Percentiles rank a stretch among this genome's conserved stretches.
Conservation (phyloP, 2,888 invertebrate species). For the Ashinkailepas kermadecensis region DNA sequence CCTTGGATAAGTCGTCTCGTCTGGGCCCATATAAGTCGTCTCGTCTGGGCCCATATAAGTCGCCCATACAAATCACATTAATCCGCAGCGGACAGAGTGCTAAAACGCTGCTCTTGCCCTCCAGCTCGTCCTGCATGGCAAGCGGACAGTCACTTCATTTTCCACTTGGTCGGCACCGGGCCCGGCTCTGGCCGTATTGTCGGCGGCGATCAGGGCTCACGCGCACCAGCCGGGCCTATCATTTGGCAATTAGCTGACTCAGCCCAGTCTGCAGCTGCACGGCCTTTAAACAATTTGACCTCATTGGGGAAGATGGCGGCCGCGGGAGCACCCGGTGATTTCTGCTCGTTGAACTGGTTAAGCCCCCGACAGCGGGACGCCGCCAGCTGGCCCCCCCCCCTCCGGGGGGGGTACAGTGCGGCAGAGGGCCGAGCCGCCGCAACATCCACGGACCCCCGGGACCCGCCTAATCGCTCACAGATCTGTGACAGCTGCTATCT, state of each 20-base stretch:
- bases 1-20: no score
- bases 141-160: not conserved
- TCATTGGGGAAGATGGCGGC: constrained; percentile 7
- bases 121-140: not conserved
- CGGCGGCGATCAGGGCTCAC: not conserved
- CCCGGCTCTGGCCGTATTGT: not conserved
- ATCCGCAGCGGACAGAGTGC: not conserved
- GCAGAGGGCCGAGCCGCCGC: not conserved
- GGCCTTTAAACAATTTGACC: constrained; percentile 6
- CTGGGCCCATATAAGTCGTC: no score
- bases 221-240: not conserved
- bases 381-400: not conserved
- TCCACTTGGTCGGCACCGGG: not conserved
- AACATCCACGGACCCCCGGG: no score
- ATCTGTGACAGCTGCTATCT: no score
- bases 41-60: no score
- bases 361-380: not conserved
- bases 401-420: not conserved
- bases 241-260: constrained; percentile 14
- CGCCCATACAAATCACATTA: not conserved
- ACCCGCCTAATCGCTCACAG: no score
- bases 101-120: not conserved
- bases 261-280: constrained; percentile 1
- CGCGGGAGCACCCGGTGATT: not conserved
- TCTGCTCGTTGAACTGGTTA: constrained; percentile 12